Evolutionary conservation across 2,113 vertebrate species (phyloP), one percentile per base, ranked within the genome.

Genomic region (Cichladusa arquata): DNA sequence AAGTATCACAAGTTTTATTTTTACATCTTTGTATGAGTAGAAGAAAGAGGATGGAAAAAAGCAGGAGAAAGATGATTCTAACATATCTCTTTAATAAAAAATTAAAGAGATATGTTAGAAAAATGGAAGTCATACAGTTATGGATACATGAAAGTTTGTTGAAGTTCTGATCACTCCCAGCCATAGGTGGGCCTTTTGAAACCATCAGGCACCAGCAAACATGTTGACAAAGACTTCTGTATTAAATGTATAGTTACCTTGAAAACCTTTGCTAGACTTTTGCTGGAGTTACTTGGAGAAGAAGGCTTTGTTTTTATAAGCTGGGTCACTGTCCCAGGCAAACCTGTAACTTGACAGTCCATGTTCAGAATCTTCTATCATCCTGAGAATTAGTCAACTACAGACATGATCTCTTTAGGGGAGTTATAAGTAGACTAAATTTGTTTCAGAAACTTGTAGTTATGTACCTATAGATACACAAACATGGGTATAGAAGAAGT

Each of bases 61-160:
- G 8, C 20, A 48, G 73, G 31, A 48, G 45, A 50, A 69, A 50
- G 28, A 40, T 50, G 5, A 61, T 62, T 40, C 28, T 40, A 62
- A 16, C 15, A n/a, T 40, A 40, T 20, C 29, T 26, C 29, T 51
- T 51, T n/a, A 53, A 64, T 42, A 47, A 8, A 91, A 64, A 80
- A 51, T 24, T 47, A 65, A 69, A 83, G 69, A 42, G 19, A 5
- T 40, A 38, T 19, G 24, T 61, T 87, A 24, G 14, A 79, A 54
- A 74, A 74, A 44, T 24, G 18, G 23, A 66, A 45, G 20, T 20
- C 24, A 25, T 70, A 42, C 22, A 20, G 10, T 84, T 89, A 57
- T 0, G 1, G 45, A n/a, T 26, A 58, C 0, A 1, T 12, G 42
- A 74, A 48, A 53, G 18, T 47, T 50, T 74, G 16, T 54, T 71